Conservation (phyloP, 92 coral and sea anemone species). For the Phenganax stokvisi region DNA sequence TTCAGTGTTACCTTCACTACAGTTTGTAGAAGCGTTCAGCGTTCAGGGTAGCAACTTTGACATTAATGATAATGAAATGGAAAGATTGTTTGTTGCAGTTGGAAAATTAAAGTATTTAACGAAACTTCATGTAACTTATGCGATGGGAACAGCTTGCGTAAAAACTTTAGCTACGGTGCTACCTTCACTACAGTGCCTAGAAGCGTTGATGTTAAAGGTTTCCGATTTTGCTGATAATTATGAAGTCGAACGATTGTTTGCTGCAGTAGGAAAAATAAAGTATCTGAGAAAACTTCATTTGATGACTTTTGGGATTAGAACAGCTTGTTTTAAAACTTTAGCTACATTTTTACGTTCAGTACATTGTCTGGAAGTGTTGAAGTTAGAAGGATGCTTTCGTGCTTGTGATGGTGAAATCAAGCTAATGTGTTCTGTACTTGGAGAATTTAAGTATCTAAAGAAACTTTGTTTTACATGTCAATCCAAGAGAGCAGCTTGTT, state of each 20-base stretch:
- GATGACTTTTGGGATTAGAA: too few relatives aligned
- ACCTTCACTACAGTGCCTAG: background rate
- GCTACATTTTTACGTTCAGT: background rate
- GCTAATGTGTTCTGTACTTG: constrained; percentile 6
- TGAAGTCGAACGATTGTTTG: background rate
- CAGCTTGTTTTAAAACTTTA: background rate
- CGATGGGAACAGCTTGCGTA: too few relatives aligned
- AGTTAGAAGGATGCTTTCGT: background rate
- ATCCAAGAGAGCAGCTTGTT: background rate
- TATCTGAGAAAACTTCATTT: background rate
- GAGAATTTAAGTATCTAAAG: background rate
- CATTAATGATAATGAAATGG: background rate
- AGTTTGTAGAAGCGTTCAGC: constrained; percentile 13
- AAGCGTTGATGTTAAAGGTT: background rate
- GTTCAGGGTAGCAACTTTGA: too few relatives aligned
- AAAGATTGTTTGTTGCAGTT: too few relatives aligned
- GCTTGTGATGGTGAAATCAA: background rate
- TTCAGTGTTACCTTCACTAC: constrained; percentile 4
- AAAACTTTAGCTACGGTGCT: too few relatives aligned
- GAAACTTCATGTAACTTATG: too few relatives aligned
- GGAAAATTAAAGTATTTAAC: too few relatives aligned
- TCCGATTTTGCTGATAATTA: background rate
- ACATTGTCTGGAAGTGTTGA: background rate
- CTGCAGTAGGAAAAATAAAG: background rate
- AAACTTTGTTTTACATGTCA: too few relatives aligned